Conservation (phyloP, 1,140 invertebrate species). For the Ceratitis capitata region DNA sequence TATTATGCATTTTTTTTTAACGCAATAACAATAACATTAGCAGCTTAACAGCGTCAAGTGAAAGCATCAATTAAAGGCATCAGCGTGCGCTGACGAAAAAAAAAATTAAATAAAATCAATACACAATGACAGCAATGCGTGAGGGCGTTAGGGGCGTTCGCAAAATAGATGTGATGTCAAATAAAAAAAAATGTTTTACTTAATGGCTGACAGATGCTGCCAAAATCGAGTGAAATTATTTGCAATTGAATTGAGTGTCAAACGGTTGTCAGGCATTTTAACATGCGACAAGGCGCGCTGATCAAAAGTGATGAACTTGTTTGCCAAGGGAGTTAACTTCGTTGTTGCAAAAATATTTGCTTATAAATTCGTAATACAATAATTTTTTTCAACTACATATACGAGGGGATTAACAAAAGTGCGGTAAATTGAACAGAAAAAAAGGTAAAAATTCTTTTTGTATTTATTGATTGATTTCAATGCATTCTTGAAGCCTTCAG, state of each 20-base stretch:
- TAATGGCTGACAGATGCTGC: slow-evolving; percentile 30
- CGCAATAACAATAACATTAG: neutral
- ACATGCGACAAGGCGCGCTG: neutral
- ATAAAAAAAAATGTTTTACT: neutral
- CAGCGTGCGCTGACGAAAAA: neutral
- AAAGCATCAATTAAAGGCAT: slow-evolving; percentile 28
- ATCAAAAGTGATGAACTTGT: slow-evolving; percentile 30
- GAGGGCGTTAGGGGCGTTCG: neutral
- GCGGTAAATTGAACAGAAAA: too few species aligned
- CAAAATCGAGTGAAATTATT: slow-evolving; percentile 29
- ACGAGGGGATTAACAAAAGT: too few species aligned
- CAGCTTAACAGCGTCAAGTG: slow-evolving; percentile 10
- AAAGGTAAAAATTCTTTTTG: too few species aligned
- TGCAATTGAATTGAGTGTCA: slow-evolving; percentile 24
- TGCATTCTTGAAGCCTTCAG: too few species aligned
- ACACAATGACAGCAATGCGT: neutral
- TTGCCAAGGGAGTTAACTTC: neutral
- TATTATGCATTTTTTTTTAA: neutral
- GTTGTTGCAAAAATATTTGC: neutral
- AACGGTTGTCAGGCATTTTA: slow-evolving; percentile 13
- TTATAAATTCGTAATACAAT: too few species aligned
- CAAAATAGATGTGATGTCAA: neutral
- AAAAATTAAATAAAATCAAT: neutral
- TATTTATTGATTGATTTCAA: too few species aligned
- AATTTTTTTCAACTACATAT: too few species aligned